Conservation (phyloP, 2,113 vertebrate species). For the Montifringilla adamsi region DNA sequence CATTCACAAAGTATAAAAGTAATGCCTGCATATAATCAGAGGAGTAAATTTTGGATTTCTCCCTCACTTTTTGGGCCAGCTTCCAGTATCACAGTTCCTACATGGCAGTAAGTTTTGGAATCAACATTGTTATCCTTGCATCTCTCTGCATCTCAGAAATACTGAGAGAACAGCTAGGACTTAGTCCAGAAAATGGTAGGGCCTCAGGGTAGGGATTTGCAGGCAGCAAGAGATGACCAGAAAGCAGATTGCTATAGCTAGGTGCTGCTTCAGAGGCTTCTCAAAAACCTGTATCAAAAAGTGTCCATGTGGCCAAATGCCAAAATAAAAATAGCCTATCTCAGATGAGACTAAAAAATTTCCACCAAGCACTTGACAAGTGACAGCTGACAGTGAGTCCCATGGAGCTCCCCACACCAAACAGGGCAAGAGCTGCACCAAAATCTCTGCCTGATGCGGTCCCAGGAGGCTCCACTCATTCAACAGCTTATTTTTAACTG, state of each 20-base stretch:
- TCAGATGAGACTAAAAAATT: background rate
- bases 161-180: background rate
- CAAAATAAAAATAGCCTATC: background rate
- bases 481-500: background rate
- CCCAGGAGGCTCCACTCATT: background rate
- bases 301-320: background rate
- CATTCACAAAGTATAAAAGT: background rate
- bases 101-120: background rate
- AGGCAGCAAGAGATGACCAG: background rate
- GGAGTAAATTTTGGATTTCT: background rate
- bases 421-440: rapidly evolving
- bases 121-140: background rate
- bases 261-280: background rate
- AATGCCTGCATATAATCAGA: background rate
- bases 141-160: background rate
- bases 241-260: background rate
- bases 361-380: background rate
- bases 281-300: background rate
- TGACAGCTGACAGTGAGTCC: background rate
- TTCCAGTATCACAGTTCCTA: background rate
- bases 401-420: background rate
- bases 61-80: background rate
- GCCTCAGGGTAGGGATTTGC: background rate
- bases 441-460: background rate
- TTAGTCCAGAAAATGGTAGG: background rate